Percentiles rank a stretch among this genome's conserved stretches.
These are phyloP conservation scores for Chrysogorgia sp. DNA, from an alignment of 92 coral and sea anemone genomes.

Conservation along the genomic window DNA sequence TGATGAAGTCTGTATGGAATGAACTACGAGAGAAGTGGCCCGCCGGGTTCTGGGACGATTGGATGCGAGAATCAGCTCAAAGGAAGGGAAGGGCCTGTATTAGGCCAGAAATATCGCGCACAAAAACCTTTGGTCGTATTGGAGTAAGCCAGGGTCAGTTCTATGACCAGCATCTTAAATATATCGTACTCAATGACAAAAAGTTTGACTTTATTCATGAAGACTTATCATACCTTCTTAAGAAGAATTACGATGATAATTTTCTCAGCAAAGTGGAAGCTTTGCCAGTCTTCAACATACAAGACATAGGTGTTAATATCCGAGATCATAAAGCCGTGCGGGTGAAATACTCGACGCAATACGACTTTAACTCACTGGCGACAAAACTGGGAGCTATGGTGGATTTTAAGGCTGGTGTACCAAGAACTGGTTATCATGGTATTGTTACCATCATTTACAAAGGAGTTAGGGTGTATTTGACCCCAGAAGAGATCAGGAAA, in stretches of 20 bases:
- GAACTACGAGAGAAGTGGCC: conserved; percentile 93
- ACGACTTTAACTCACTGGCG: conserved; percentile 67
- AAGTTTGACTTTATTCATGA: conserved; percentile 73
- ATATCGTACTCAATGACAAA: conserved; percentile 79
- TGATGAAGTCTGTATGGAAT: conserved; percentile 74
- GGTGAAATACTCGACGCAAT: conserved; percentile 66
- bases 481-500: conserved; percentile 46
- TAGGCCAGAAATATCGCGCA: conserved; percentile 95
- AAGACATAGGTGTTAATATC: conserved; percentile 50
- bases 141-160: conserved; percentile 98
- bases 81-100: conserved; percentile 81
- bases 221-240: conserved; percentile 79
- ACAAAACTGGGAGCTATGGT: conserved; percentile 78
- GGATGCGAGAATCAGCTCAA: conserved; percentile 94
- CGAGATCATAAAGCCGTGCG: conserved; percentile 58
- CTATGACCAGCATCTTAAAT: conserved; percentile 88
- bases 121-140: conserved; percentile 87
- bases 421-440: conserved; percentile 86
- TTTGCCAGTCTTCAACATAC: conserved; percentile 66
- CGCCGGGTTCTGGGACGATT: conserved; percentile 97
- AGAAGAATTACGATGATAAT: conserved; percentile 71
- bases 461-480: conserved; percentile 67
- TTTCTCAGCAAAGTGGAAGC: conserved; percentile 62
- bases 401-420: conserved; percentile 88
- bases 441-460: conserved; percentile 71